phyloP scores from a whole-genome alignment of 2,797 vertebrate genomes.

The Lepus oiostolus region DNA sequence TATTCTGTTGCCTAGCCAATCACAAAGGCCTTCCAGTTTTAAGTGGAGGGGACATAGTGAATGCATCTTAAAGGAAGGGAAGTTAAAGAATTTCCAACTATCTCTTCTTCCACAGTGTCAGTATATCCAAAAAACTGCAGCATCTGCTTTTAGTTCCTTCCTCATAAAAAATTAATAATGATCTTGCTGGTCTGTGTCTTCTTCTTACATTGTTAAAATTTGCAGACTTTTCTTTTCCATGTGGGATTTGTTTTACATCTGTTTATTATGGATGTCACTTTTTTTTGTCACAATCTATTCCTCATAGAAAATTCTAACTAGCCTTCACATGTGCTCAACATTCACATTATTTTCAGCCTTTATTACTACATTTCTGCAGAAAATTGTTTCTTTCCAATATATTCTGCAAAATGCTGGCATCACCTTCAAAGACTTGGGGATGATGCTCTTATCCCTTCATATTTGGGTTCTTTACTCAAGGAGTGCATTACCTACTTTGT shows the following conservation, averaged over 20 bases:
- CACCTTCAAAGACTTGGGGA: not conserved
- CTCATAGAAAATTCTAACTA: constrained; percentile 33
- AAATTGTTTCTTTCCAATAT: not conserved
- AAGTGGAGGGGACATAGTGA: not conserved
- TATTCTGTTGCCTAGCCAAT: not conserved
- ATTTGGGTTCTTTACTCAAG: not conserved
- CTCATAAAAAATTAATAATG: not conserved
- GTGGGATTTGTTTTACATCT: not conserved
- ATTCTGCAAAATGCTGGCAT: not conserved
- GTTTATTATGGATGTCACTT: not conserved
- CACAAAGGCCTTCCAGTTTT: not conserved
- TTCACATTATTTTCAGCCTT: constrained; percentile 22
- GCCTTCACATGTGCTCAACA: not conserved
- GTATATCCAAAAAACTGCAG: not conserved
- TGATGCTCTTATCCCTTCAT: not conserved
- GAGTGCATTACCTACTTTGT: not conserved
- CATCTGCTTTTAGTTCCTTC: not conserved
- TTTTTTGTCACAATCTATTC: not conserved
- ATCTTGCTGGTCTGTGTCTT: not conserved
- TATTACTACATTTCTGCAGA: not conserved
- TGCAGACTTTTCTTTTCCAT: not conserved
- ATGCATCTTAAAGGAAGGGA: not conserved
- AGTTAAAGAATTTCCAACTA: not conserved
- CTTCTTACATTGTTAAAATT: not conserved
- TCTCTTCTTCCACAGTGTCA: not conserved